Conservation (phyloP, 2,797 vertebrate species). For the Gallinago solitaria region DNA sequence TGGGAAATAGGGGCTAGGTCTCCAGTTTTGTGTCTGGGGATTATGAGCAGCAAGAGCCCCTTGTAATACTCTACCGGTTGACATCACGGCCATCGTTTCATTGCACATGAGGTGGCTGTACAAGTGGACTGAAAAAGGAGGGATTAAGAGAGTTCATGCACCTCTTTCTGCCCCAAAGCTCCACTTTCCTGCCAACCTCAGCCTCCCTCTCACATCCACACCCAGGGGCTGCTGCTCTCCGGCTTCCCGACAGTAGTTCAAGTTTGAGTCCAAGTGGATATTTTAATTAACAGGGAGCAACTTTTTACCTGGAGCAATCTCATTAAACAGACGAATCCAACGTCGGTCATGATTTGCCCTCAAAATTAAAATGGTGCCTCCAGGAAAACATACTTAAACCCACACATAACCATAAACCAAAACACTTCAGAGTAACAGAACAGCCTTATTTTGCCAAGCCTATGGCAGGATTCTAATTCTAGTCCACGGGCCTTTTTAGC, state of each 20-base stretch:
- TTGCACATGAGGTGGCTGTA: background rate
- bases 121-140: background rate
- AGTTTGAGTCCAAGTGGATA: background rate
- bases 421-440: background rate
- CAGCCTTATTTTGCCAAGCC: background rate
- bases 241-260: background rate
- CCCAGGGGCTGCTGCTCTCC: conserved; percentile 15
- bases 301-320: background rate
- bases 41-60: background rate
- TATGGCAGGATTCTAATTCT: background rate
- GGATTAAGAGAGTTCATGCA: background rate
- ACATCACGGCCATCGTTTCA: background rate
- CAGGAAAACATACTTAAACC: conserved; percentile 8
- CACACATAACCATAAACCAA: background rate
- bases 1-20: background rate
- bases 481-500: background rate
- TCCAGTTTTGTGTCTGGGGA: conserved; percentile 22
- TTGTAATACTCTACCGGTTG: background rate
- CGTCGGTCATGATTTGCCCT: background rate
- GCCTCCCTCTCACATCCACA: background rate
- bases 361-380: conserved; percentile 43
- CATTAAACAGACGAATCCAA: background rate
- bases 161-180: background rate
- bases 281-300: conserved; percentile 37
- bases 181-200: background rate